phyloP scores from a whole-genome alignment of 2,113 vertebrate species.

The Ciconia boyciana region DNA sequence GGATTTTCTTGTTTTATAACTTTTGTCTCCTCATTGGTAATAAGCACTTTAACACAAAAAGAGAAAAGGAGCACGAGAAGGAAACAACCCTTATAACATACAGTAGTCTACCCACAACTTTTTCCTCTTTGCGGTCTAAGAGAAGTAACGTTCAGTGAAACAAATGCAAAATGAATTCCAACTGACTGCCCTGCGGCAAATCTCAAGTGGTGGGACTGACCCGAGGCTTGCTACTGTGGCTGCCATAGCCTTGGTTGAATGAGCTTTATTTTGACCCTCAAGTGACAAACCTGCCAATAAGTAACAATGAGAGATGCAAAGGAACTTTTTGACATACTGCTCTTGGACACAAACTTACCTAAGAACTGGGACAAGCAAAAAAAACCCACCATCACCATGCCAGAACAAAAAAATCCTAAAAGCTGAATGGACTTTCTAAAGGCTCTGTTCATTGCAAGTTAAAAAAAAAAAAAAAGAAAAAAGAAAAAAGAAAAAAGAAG shows the following conservation, averaged over 20 bases:
- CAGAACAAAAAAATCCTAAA: not conserved
- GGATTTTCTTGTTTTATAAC: not conserved
- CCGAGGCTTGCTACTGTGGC: not conserved
- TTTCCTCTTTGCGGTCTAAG: not conserved
- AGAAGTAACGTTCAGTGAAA: not conserved
- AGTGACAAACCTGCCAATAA: slow-evolving; percentile 33
- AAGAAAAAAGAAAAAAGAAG: not conserved
- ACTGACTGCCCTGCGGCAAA: slow-evolving; percentile 1
- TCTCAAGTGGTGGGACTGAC: slow-evolving; percentile 29
- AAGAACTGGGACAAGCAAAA: not conserved
- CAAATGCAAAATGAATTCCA: slow-evolving; percentile 36
- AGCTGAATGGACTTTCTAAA: not conserved
- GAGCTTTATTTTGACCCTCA: slow-evolving; percentile 29
- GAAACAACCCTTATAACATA: not conserved
- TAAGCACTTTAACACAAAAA: not conserved
- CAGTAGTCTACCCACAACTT: not conserved
- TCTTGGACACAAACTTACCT: not conserved
- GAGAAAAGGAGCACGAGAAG: not conserved
- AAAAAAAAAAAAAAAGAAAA: not conserved
- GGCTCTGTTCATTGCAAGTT: not conserved
- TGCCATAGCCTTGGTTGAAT: not conserved
- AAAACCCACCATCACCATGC: not conserved
- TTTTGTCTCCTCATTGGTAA: not conserved
- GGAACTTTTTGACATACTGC: not conserved
- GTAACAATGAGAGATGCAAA: slow-evolving; percentile 11